Base-by-base conservation (phyloP, 1,140 invertebrate genomes). In the Trissolcus basalis region DNA sequence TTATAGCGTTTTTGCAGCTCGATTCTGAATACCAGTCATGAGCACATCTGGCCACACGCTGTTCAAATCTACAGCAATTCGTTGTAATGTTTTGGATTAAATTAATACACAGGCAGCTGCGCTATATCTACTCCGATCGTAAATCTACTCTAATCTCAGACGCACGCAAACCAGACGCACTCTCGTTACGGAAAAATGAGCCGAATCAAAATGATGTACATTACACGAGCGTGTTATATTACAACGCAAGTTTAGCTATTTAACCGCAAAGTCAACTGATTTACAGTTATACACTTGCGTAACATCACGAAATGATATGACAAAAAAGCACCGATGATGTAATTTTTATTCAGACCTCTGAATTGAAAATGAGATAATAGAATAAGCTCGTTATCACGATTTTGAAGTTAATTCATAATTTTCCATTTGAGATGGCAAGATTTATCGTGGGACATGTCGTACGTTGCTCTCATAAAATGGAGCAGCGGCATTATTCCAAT, bases 11-110 rank as follows among this genome's bases (percentile, higher is more conserved):
- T 92, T 91, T 36, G 88, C 83, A 81, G 92, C 91, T 4, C 89
- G 89, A 47, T 91, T 76, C 5, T 91, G 74, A 47, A 90, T 89
- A 78, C 91, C 91, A 91, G 85, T 60, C 13, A 90, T 89, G 68
- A 87, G 60, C 78, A 67, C 75, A 80, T 58, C 64, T 77, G 70
- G 74, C 73, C 59, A 53, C 44, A 54, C 67, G 61, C 27, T 61
- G 53, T 55, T 44, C 61, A 67, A 75, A 71, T 70, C 68, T 69
- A 79, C 71, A 55, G 56, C 74, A 60, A 79, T 80, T 82, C 61
- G 77, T 33, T 60, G 56, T 76, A 77, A 67, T 61, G 71, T 79
- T 81, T 80, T 73, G 72, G 81, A 65, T 74, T 71, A 74, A 80
- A 85, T 84, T 82, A 84, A 85, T 81, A 81, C 75, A 72, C 77